phyloP scores from a whole-genome alignment of 2,797 vertebrate species.

The Chaetodon trifasciatus region DNA sequence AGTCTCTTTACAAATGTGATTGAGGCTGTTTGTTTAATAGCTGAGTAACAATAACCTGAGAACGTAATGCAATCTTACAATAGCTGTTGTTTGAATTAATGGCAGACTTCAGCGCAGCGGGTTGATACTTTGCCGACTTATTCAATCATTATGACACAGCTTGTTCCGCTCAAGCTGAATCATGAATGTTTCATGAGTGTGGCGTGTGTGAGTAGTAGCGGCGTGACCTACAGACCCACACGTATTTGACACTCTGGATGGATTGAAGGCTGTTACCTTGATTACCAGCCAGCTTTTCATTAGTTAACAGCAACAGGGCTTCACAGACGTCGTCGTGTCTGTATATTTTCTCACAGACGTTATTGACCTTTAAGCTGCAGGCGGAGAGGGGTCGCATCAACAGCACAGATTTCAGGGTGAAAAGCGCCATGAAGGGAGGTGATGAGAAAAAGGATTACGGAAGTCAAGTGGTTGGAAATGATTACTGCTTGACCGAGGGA shows the following conservation, averaged over 20 bases:
- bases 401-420: conserved; percentile 19
- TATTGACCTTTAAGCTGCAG: conserved; percentile 57
- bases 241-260: conserved; percentile 36
- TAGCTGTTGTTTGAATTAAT: conserved; percentile 61
- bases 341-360: not conserved
- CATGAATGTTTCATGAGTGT: conserved; percentile 79
- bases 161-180: conserved; percentile 61
- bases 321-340: not conserved
- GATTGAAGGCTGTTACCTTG: conserved; percentile 42
- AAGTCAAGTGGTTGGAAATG: conserved; percentile 55
- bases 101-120: conserved; percentile 40
- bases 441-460: conserved; percentile 53
- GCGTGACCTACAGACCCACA: conserved; percentile 57
- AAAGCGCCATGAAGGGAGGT: conserved; percentile 23
- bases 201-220: conserved; percentile 50
- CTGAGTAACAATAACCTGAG: conserved; percentile 53
- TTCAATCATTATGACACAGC: conserved; percentile 74
- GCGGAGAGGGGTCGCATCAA: conserved; percentile 44
- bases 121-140: conserved; percentile 65
- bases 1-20: conserved; percentile 41
- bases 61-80: conserved; percentile 52
- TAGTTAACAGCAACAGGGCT: conserved; percentile 40
- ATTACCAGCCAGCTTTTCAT: conserved; percentile 40
- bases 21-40: conserved; percentile 69
- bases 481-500: conserved; percentile 52